These are phyloP conservation scores for Lasiurus borealis DNA, from an alignment of 2,113 vertebrate genomes.

Conservation along the genomic window DNA sequence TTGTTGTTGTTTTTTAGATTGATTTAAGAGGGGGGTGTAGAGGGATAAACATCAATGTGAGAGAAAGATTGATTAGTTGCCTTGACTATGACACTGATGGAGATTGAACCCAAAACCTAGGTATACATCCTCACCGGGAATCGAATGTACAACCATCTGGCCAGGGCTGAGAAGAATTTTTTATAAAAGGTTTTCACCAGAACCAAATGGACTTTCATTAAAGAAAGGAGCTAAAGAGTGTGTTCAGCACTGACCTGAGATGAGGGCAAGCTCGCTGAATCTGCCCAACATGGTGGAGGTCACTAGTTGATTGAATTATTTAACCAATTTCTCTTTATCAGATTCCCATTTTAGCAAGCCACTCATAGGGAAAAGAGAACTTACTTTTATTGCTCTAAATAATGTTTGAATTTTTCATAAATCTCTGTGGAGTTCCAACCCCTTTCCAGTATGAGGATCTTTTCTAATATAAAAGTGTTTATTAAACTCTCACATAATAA, in stretches of 20 bases:
- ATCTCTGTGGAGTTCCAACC: background rate
- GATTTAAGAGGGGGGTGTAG: too few relatives aligned
- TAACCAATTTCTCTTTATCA: background rate
- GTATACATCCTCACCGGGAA: too few relatives aligned
- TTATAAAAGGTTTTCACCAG: background rate
- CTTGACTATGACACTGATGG: too few relatives aligned
- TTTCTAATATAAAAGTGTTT: conserved; percentile 16
- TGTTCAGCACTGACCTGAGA: background rate
- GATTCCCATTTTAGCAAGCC: background rate
- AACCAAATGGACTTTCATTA: fast-evolving
- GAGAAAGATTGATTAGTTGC: too few relatives aligned
- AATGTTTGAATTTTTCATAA: background rate
- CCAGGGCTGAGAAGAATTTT: background rate
- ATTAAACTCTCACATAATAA: background rate
- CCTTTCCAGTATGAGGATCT: background rate
- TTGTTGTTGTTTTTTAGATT: background rate
- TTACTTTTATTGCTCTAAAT: background rate
- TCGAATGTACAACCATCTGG: too few relatives aligned
- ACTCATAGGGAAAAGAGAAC: background rate
- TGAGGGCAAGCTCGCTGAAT: background rate
- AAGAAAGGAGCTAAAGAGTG: background rate
- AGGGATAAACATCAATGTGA: too few relatives aligned
- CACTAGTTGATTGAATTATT: background rate
- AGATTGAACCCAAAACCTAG: too few relatives aligned
- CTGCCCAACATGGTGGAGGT: background rate